Conservation (phyloP, 2,113 vertebrate genomes). For the Ochotona princeps region DNA sequence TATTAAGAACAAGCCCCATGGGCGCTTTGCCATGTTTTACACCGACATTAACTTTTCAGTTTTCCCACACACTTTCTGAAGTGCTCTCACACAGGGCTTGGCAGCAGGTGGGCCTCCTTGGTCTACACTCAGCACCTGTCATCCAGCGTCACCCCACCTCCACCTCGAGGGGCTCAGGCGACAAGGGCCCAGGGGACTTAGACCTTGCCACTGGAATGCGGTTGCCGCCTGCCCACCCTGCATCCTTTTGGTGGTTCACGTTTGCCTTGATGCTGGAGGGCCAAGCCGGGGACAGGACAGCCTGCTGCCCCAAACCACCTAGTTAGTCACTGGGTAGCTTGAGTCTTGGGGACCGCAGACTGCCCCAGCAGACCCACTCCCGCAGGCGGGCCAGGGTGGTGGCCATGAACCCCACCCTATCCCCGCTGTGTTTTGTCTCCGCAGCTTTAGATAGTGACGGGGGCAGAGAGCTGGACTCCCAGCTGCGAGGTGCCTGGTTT, state of each 20-base stretch:
- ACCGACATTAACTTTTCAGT: no score
- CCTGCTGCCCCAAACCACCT: not conserved
- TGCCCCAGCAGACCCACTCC: not conserved
- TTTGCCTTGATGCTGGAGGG: not conserved
- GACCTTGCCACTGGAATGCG: not conserved
- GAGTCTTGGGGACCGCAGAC: not conserved
- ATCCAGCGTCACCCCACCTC: no score
- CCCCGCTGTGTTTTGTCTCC: constrained; percentile 82
- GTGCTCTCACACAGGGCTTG: not conserved
- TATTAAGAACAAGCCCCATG: no score
- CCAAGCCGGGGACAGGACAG: constrained; percentile 22
- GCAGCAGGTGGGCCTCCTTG: not conserved
- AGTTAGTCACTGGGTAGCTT: no score
- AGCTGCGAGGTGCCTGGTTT: constrained; percentile 96
- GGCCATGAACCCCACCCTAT: constrained; percentile 65
- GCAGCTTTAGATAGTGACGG: constrained; percentile 93
- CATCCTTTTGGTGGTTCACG: not conserved
- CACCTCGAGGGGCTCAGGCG: not conserved
- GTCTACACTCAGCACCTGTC: not conserved
- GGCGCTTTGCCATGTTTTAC: no score
- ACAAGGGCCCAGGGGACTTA: not conserved
- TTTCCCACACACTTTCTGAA: no score
- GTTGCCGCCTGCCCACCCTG: not conserved
- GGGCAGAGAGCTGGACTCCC: constrained; percentile 93
- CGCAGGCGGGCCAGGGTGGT: constrained; percentile 65